Evolutionary conservation across 2,797 vertebrate genomes (phyloP), one percentile per base, ranked within the genome.

Genomic region (Choloepus didactylus): DNA sequence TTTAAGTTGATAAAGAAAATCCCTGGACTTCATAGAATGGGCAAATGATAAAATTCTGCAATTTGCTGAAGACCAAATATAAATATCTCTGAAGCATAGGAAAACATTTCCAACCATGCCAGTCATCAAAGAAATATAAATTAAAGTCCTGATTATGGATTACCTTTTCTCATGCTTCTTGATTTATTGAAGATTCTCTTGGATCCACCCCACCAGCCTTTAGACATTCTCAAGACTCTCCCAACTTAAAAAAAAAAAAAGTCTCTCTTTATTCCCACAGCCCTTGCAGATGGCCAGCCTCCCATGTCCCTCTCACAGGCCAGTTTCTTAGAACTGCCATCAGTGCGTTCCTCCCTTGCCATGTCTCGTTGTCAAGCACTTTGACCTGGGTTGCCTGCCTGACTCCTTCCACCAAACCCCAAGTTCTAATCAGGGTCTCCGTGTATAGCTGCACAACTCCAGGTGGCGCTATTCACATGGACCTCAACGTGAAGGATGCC

Each of bases 401-500:
- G 35, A 8, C 31, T 75, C 54, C 62, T 27, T n/a, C 23, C 8
- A 5, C 2, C 2, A 19, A 59, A 54, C 25, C 35, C 21, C 56
- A 5, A 6, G 27, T 31, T 56, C 38, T 12, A 25, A 14, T 6
- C 8, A 0, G 19, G 7, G 3, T 60, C 31, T 59, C 60, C 10
- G 44, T 5, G 77, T 66, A 67, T 16, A 44, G 59, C 8, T 16
- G 11, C 21, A 4, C 4, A 19, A 41, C 80, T 82, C 38, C 8
- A 15, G 35, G 79, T 79, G 73, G 41, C 0, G 0, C 56, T 41
- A 11, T 27, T 4, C 12, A 5, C 54, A 51, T 0, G 29, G 31
- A 1, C 16, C 69, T 73, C 27, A 2, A 0, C 0, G 31, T 15
- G 59, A 41, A 18, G 0, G 12, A 15, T 9, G 10, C 7, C 23